phyloP scores from a whole-genome alignment of 2,797 vertebrate species.

The Heterohyrax brucei region DNA sequence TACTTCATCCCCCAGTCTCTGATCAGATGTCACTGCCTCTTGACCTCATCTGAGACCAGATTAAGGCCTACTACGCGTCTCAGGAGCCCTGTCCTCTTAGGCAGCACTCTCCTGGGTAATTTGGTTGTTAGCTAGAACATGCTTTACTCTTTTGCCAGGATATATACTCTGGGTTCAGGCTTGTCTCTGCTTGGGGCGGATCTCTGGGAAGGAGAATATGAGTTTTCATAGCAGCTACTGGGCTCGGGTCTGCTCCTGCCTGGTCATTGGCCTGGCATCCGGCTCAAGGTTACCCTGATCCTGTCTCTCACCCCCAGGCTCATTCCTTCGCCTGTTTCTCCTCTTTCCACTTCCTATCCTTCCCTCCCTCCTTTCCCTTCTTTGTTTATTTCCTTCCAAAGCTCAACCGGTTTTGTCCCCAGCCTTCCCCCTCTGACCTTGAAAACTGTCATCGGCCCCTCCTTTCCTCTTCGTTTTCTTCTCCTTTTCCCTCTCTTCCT shows the following conservation, averaged over 20 bases:
- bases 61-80: not conserved
- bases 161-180: not conserved
- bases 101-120: no score
- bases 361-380: not conserved
- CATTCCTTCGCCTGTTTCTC: not conserved
- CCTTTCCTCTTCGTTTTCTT: no score
- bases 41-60: not conserved
- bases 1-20: not conserved
- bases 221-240: not conserved
- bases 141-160: not conserved
- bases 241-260: not conserved
- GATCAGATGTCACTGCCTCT: no score
- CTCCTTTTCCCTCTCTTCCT: not conserved
- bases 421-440: no score
- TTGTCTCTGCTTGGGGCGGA: not conserved
- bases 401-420: no score
- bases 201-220: not conserved
- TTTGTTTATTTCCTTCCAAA: not conserved
- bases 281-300: not conserved
- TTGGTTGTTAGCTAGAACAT: not conserved
- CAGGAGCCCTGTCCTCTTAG: not conserved
- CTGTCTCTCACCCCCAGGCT: not conserved
- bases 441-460: no score
- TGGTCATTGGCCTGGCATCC: not conserved
- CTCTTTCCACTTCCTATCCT: no score